phyloP scores from a whole-genome alignment of 2,888 invertebrate species.

The Deilephila elpenor region DNA sequence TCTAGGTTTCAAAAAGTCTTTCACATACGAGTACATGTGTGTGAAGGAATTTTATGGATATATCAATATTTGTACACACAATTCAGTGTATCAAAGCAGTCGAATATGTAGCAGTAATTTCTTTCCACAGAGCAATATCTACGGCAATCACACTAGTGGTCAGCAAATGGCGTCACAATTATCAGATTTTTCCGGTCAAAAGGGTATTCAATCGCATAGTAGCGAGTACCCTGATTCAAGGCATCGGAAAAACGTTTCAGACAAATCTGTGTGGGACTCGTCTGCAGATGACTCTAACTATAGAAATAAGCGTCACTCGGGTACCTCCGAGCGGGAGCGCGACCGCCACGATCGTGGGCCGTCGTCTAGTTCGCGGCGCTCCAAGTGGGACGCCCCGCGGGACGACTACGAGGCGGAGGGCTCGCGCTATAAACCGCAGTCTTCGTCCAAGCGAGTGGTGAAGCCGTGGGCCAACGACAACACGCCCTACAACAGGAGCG shows the following conservation, averaged over 20 bases:
- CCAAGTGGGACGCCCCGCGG: slow-evolving; percentile 8
- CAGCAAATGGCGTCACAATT: slow-evolving; percentile 24
- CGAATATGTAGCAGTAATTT: slow-evolving; percentile 19
- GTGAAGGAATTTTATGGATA: neutral
- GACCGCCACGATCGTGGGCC: neutral
- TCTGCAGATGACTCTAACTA: neutral
- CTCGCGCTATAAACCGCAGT: neutral
- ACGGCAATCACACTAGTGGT: slow-evolving; percentile 4
- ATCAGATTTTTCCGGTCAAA: neutral
- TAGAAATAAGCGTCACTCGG: neutral
- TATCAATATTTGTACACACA: neutral
- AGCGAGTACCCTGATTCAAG: slow-evolving; percentile 5
- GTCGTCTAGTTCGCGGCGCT: neutral
- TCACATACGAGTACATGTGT: neutral
- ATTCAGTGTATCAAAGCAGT: neutral
- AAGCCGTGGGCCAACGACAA: slow-evolving; percentile 5
- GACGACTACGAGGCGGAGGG: neutral
- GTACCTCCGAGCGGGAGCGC: neutral
- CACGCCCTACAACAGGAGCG: neutral
- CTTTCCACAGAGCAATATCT: slow-evolving; percentile 26
- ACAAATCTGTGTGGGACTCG: slow-evolving; percentile 10
- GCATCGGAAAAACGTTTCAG: neutral
- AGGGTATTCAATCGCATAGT: neutral
- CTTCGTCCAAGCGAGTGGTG: neutral
- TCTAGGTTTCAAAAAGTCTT: neutral